These are phyloP conservation scores for Bicyclus anynana DNA, from an alignment of 1,140 invertebrate genomes.

Conservation along the genomic window DNA sequence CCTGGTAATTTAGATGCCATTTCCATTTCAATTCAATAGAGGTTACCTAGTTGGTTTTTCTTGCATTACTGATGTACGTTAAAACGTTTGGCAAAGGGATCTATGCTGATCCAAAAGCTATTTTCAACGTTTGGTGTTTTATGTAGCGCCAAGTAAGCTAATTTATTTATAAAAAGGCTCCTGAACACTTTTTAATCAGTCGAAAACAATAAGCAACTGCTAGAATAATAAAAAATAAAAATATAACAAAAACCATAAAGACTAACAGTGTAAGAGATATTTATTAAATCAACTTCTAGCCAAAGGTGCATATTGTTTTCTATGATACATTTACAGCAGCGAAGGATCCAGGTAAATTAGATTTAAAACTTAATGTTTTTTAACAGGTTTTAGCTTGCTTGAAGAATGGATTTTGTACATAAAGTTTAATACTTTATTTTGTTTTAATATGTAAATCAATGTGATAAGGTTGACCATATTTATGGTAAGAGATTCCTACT, in stretches of 20 bases:
- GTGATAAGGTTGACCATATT: not conserved
- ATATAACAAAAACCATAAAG: too few species aligned
- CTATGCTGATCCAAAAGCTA: not conserved
- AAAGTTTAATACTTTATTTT: not conserved
- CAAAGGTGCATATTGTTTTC: not conserved
- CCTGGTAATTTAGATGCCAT: slow-evolving; percentile 6
- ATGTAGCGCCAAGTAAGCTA: not conserved
- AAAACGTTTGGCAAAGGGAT: not conserved
- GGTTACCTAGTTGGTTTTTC: slow-evolving; percentile 10
- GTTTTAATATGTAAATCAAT: not conserved
- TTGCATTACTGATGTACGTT: not conserved
- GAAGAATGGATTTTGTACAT: slow-evolving; percentile 21
- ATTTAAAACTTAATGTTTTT: slow-evolving; percentile 18
- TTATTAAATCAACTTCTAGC: not conserved
- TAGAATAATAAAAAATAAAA: too few species aligned
- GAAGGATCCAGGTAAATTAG: slow-evolving; percentile 29
- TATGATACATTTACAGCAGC: slow-evolving; percentile 12
- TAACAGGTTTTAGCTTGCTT: slow-evolving; percentile 32
- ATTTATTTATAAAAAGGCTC: not conserved
- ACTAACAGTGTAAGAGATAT: too few species aligned
- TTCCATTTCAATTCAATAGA: slow-evolving; percentile 10
- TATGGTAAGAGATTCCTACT: too few species aligned
- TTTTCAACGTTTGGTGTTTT: not conserved
- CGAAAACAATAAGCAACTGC: not conserved
- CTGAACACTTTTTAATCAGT: not conserved